Evolutionary conservation across 2,113 vertebrate genomes (phyloP).

Genomic region (Hucho hucho): DNA sequence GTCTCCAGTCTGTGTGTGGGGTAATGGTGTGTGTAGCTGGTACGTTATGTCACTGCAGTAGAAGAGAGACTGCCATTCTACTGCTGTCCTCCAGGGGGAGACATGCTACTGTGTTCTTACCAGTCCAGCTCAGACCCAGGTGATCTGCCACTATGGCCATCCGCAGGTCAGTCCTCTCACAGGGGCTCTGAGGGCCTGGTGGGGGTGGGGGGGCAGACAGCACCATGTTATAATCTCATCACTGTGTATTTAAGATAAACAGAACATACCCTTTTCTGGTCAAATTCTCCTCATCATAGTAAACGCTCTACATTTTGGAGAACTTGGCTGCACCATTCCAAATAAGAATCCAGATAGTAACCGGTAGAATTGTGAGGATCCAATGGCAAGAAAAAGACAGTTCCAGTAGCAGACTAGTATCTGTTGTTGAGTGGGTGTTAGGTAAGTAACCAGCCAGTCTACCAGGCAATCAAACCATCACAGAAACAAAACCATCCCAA

Average conservation of each 20-base stretch:
- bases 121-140: conserved; percentile 98
- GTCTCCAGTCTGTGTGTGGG: neutral
- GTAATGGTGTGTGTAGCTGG: neutral
- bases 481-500: conserved; percentile 47
- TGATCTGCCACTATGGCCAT: conserved; percentile 99
- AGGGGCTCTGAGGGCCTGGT: conserved; percentile 98
- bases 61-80: neutral
- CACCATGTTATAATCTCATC: conserved; percentile 8
- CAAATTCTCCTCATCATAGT: conserved; percentile 44
- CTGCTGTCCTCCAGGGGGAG: conserved; percentile 16
- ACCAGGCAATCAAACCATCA: conserved; percentile 39
- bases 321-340: neutral
- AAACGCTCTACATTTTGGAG: neutral
- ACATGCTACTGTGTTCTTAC: conserved; percentile 71
- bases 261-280: conserved; percentile 59
- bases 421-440: conserved; percentile 44
- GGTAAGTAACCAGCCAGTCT: conserved; percentile 33
- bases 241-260: neutral
- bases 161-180: conserved; percentile 97
- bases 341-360: neutral
- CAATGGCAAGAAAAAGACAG: conserved; percentile 43
- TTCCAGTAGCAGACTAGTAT: conserved; percentile 16
- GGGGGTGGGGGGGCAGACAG: conserved; percentile 58
- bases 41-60: neutral
- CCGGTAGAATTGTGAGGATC: neutral